A percentile compares a stretch with the other conserved stretches of the same genome.
These are phyloP conservation scores for Limnephilus rhombicus DNA, from an alignment of 2,888 invertebrate genomes.

Conservation along the genomic window DNA sequence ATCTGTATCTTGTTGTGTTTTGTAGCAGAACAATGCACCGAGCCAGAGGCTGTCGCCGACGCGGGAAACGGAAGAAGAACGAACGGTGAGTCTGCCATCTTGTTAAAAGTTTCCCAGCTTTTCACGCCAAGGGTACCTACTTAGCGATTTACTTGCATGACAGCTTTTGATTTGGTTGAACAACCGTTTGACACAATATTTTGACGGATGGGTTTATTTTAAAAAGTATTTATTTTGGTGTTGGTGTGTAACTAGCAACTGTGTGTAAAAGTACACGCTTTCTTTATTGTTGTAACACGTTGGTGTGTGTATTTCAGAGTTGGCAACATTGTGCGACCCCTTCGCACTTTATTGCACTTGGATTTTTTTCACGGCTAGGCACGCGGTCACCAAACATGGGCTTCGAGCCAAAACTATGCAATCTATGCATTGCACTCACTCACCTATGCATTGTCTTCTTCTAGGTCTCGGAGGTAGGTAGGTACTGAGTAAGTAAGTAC, in stretches of 20 bases:
- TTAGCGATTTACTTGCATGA: slow-evolving; percentile 56
- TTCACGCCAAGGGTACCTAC: slow-evolving; percentile 48
- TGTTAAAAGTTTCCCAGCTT: slow-evolving; percentile 48
- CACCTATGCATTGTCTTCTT: background rate
- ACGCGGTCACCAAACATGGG: slow-evolving; percentile 52
- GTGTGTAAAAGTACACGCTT: slow-evolving; percentile 63
- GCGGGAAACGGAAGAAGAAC: slow-evolving; percentile 60
- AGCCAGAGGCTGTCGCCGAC: slow-evolving; percentile 63
- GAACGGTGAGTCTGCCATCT: slow-evolving; percentile 63
- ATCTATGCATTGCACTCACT: no score
- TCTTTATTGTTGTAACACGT: slow-evolving; percentile 54
- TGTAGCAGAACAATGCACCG: slow-evolving; percentile 63
- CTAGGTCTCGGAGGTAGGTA: slow-evolving; percentile 17
- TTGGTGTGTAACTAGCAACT: slow-evolving; percentile 55
- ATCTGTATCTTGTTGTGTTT: background rate
- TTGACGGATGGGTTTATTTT: slow-evolving; percentile 52
- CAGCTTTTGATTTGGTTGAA: slow-evolving; percentile 55
- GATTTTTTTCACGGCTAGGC: slow-evolving; percentile 41
- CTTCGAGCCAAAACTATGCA: slow-evolving; percentile 26
- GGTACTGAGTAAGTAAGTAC: background rate
- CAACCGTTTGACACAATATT: slow-evolving; percentile 54
- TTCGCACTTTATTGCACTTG: slow-evolving; percentile 34
- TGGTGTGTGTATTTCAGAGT: slow-evolving; percentile 52
- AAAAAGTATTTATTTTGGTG: slow-evolving; percentile 27
- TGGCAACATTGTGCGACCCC: slow-evolving; percentile 36